Base-by-base conservation (phyloP, 2,888 invertebrate genomes). In the Phymatocera aterrima region DNA sequence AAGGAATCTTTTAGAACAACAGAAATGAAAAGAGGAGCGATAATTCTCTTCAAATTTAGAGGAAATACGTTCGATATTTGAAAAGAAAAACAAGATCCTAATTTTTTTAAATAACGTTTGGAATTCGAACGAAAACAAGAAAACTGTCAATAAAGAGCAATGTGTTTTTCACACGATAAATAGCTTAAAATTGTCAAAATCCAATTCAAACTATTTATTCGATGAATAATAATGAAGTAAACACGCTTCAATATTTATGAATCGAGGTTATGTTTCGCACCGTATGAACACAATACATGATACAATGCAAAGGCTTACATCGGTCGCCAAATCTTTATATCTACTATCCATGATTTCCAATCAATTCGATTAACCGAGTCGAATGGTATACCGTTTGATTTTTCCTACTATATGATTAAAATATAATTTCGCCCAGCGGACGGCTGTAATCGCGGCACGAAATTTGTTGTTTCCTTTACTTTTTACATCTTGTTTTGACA, bases 311-410 rank as follows among this genome's bases (percentile, higher is more conserved):
- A 34, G 43, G 28, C 68, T 68, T 8, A 68, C 68, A 34, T 68
- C 28, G 46, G 34, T 28, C 2, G 8, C 1, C 1, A 46, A 46
- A 6, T 46, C 68, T 46, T 68, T 68, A 18, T 46, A 15, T 68
- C 68, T 68, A 28, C 43, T 46, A 46, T 43, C 46, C 68, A 68
- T 68, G 24, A 18, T 46, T 21, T n/a, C n/a, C n/a, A n/a, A n/a
- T n/a, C 10, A 28, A 28, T 57, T 15, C 21, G 3, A 57, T 57
- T 15, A 3, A 57, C 28, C 28, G 5, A 57, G 24, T 57, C 5
- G 12, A 57, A 28, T 21, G 21, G 6, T 0, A 51, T 51, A 51
- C 21, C n/a, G 6, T 51, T 51, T 21, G 8, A 21, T 10, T n/a
- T n/a, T n/a, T n/a, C n/a, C 12, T 2, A 28, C 21, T 10, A 21